Base-by-base conservation (phyloP, 1,140 invertebrate genomes). In the Augochlora pura region DNA sequence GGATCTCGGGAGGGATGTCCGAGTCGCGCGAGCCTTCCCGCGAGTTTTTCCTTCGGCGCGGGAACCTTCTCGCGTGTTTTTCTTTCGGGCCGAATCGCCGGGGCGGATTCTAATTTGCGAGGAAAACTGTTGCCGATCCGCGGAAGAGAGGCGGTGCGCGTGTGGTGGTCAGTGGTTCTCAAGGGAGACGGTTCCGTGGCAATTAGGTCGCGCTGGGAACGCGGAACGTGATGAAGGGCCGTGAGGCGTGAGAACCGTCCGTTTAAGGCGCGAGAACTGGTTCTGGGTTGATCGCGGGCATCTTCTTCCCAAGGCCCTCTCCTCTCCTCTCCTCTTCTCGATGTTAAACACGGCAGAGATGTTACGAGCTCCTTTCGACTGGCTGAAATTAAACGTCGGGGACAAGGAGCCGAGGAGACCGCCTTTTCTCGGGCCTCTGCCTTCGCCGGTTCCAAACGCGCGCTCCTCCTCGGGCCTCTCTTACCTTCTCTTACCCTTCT, bases 231-330 rank as follows among this genome's bases (percentile, higher is more conserved):
- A 66, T 49, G 71, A 73, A 52, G 32, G 73, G 68, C 68, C 38
- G 70, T 80, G 79, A 85, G 64, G 84, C 87, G 85, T 87, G 88
- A 90, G 89, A 90, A 90, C 87, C 89, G 84, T 78, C 85, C 86
- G 87, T 90, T 91, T 89, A 90, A 86, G 85, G 89, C 89, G 85
- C 88, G 88, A 89, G 86, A 91, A 91, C 90, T 90, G 89, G 90
- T 91, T 91, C 88, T 87, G 59, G 63, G 71, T 68, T 52, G 78
- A 83, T 82, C 81, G 67, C 74, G 63, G 67, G 77, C 79, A 82
- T 86, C 80, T 87, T 82, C 85, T 85, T 87, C 75, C 77, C 87
- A 85, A 86, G 86, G 77, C 78, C 78, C 80, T 76, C 72, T 32
- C 32, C 32, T 32, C 32, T 1, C 32, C 32, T 63, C 77, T 77